A percentile compares a stretch with the other conserved stretches of the same genome.
These are phyloP conservation scores for Belonocnema kinseyi DNA, from an alignment of 1,140 invertebrate species.

Conservation along the genomic window DNA sequence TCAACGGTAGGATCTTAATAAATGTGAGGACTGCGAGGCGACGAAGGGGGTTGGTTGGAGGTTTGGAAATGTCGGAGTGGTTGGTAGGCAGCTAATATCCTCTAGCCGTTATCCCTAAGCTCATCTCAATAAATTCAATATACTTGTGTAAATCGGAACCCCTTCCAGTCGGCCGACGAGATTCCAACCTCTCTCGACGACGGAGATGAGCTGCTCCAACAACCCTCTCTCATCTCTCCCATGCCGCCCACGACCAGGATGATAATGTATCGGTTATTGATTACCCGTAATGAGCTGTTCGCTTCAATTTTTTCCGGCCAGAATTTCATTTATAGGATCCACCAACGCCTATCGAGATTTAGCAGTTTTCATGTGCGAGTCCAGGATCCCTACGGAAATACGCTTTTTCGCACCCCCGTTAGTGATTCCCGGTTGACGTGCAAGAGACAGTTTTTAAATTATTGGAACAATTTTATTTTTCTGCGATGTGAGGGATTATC, in stretches of 20 bases:
- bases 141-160: slow-evolving; percentile 74
- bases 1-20: slow-evolving; percentile 73
- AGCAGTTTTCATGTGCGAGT: neutral
- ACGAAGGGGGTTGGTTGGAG: slow-evolving; percentile 43
- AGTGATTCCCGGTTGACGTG: neutral
- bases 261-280: slow-evolving; percentile 72
- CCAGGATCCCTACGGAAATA: slow-evolving; percentile 16
- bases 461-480: neutral
- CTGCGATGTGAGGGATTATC: neutral
- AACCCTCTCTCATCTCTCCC: slow-evolving; percentile 42
- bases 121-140: slow-evolving; percentile 78
- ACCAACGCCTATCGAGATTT: slow-evolving; percentile 15
- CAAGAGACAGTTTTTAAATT: slow-evolving; percentile 9
- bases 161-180: slow-evolving; percentile 43
- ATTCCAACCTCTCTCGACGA: slow-evolving; percentile 34
- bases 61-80: slow-evolving; percentile 66
- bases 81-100: slow-evolving; percentile 76
- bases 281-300: slow-evolving; percentile 66
- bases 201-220: slow-evolving; percentile 64
- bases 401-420: neutral
- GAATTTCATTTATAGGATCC: slow-evolving; percentile 7
- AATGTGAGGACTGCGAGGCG: slow-evolving; percentile 62
- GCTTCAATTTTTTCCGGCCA: slow-evolving; percentile 36
- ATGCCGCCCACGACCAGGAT: slow-evolving; percentile 34
- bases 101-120: slow-evolving; percentile 74